Conservation (phyloP, 1,140 invertebrate genomes). For the Anastrepha ludens region DNA sequence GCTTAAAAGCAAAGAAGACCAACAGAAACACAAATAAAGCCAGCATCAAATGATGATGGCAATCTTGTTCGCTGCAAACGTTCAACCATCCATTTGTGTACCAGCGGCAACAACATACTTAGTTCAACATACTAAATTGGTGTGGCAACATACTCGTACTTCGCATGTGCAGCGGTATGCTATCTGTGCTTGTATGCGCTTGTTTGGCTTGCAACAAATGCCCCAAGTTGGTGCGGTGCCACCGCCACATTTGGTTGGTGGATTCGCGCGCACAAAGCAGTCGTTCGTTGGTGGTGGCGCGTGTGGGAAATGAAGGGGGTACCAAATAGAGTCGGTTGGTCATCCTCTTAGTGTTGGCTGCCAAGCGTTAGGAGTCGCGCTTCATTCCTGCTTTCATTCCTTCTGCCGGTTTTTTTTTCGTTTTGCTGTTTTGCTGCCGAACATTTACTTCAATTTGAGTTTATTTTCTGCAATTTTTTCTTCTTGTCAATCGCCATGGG, state of each 20-base stretch:
- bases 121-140: constrained; percentile 34
- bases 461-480: constrained; percentile 47
- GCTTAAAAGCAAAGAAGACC: background rate
- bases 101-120: constrained; percentile 12
- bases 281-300: background rate
- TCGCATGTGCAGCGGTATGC: background rate
- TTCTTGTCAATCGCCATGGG: constrained; percentile 21
- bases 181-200: background rate
- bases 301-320: background rate
- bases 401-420: background rate
- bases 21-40: background rate
- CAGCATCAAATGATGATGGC: constrained; percentile 7
- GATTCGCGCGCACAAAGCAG: background rate
- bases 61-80: constrained; percentile 27
- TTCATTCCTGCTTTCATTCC: background rate
- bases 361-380: background rate
- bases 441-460: constrained; percentile 32
- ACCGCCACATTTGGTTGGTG: constrained; percentile 16
- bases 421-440: background rate
- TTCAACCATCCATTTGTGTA: background rate
- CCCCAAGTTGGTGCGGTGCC: constrained; percentile 23
- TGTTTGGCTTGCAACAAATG: constrained; percentile 31
- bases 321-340: background rate
- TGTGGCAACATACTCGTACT: constrained; percentile 28
- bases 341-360: background rate